Evolutionary conservation across 64 coral and sea anemone species (phyloP), one percentile per base, ranked within the genome.

Genomic region (Astreopora myriophthalma): DNA sequence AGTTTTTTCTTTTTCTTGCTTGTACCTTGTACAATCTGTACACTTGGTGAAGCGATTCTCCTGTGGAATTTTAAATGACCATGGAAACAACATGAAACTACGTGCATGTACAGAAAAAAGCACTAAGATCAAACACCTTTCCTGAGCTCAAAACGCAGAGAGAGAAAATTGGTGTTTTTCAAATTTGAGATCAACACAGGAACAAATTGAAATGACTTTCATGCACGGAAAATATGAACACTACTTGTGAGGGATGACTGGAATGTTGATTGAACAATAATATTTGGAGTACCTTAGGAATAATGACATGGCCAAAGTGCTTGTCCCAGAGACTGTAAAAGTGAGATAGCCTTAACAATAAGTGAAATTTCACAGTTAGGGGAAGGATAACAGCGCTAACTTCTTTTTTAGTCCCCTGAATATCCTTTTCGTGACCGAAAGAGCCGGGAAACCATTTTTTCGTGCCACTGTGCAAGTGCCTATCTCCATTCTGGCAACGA

Each of bases 21-120:
- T 87, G 35, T 71, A 87, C 27, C 39, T 31, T n/a, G 85, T 87
- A 37, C 85, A 87, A 39, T 87, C 85, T 34, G 63, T 87, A 40
- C 85, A 87, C 85, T 87, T 87, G 37, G 85, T 87, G 42, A 87
- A 70, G 22, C 85, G 57, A 44, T 87, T 87, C 19, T 87, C 85
- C 63, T 87, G 14, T 51, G 34, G 36, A 79, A 49, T 36, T 31
- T 46, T 79, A 19, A 17, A 11, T 79, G 8, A 22, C 22, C 12
- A 13, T 16, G 16, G 31, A 4, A 38, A 19, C n/a, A 44, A 79
- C n/a, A 35, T 44, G 38, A 8, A 79, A 73, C 70, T 42, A 42
- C 6, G 39, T 42, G 39, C 39, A 42, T 42, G 39, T 42, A 42
- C 39, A 42, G 39, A 42, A 42, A 42, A 42, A 42, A 42, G 39